Percentiles rank a stretch among this genome's conserved stretches.
phyloP scores from a whole-genome alignment of 2,113 vertebrate species.

The Porphyrio hochstetteri region DNA sequence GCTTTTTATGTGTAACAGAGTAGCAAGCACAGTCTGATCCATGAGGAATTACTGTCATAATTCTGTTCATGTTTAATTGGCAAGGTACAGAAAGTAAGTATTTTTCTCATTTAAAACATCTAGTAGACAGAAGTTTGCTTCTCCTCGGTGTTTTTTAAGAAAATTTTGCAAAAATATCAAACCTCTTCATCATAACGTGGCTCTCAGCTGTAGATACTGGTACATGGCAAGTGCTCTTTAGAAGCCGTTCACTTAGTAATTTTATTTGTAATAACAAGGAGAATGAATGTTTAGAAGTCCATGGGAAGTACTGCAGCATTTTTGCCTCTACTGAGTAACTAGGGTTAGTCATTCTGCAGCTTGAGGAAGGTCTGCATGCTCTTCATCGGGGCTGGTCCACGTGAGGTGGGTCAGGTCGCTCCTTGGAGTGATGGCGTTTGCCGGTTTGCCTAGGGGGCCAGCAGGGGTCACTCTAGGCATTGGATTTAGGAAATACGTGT shows the following conservation, averaged over 20 bases:
- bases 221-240: neutral
- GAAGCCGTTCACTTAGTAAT: neutral
- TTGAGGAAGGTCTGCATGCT: neutral
- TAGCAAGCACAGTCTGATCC: neutral
- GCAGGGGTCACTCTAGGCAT: slow-evolving; percentile 78
- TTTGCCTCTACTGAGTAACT: neutral
- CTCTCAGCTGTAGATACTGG: neutral
- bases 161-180: neutral
- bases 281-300: neutral
- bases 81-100: neutral
- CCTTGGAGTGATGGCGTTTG: neutral
- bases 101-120: neutral
- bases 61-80: neutral
- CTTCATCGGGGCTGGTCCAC: neutral
- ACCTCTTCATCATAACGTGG: neutral
- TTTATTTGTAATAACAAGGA: neutral
- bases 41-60: neutral
- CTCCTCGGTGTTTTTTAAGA: neutral
- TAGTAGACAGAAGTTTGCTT: neutral
- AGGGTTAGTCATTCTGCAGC: neutral
- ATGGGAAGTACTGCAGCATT: neutral
- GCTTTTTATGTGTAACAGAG: neutral
- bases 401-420: neutral
- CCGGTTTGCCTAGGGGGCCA: neutral
- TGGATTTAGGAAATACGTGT: slow-evolving; percentile 53